Base-by-base conservation (phyloP, 2,888 invertebrate species). In the Pycnomerus fuliginosus region DNA sequence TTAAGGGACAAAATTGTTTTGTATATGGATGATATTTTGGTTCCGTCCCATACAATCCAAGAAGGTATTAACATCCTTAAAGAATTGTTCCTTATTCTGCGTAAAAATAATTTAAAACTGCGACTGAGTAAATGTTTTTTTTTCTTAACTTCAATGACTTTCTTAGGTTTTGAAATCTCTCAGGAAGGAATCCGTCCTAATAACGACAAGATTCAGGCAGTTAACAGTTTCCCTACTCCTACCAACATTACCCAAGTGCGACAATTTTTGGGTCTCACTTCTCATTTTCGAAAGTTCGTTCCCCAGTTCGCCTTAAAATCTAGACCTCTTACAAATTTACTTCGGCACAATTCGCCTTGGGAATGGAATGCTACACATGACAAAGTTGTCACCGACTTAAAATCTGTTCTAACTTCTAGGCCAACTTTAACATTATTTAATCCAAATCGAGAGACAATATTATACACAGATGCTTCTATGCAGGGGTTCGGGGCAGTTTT, bases 1-100 rank as follows among this genome's bases (percentile, higher is more conserved):
- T n/a, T n/a, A n/a, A n/a, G n/a, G n/a, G 3, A 16, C 16, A 22
- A 44, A 12, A 23, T 44, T 10, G 16, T 42, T 2, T 5, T 29
- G 3, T 44, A 44, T 33, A 22, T 44, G 42, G 40, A 42, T 15
- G 44, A 44, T 20, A 44, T 43, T 17, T 16, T 44, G 8, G 44
- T 44, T 14, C 44, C 40, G 11, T 44, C 44, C 14, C 29, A 44
- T 15, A 44, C 41, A 10, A 44, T 44, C 13, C n/a, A 31, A 13
- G 40, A 42, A 8, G 44, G 41, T n/a, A n/a, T 44, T 7, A 8
- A 24, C 10, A 20, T 11, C 14, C 16, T 44, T 8, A 16, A 14
- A 3, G 29, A 12, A 7, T 20, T 38, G 8, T 17, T 38, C 11
- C 14, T 2, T n/a, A 16, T 32, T 7, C 11, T 30, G 4, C 3